phyloP scores from a whole-genome alignment of 1,140 invertebrate species.

The Samia ricini region DNA sequence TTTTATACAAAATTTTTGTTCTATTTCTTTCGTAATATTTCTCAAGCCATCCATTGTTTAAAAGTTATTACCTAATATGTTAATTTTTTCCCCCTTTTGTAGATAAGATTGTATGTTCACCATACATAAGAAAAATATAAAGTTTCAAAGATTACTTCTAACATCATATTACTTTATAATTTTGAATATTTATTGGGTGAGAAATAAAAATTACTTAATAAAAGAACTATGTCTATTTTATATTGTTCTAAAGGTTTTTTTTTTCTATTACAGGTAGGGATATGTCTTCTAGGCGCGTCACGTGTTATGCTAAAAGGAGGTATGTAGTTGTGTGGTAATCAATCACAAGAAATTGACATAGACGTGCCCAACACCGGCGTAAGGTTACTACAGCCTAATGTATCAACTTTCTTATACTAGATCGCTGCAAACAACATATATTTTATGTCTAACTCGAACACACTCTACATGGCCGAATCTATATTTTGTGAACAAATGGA shows the following conservation, averaged over 20 bases:
- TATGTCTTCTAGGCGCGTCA: constrained; percentile 67
- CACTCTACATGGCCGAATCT: constrained; percentile 24
- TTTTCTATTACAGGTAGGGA: constrained; percentile 70
- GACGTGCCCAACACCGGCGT: too few species aligned
- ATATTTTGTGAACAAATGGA: constrained; percentile 41
- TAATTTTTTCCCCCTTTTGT: too few species aligned
- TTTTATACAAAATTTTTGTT: too few species aligned
- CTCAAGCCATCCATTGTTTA: too few species aligned
- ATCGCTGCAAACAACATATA: constrained; percentile 1
- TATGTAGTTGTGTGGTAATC: constrained; percentile 45
- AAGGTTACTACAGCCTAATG: constrained; percentile 38
- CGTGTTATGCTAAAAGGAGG: constrained; percentile 50
- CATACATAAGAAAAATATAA: too few species aligned
- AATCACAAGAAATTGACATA: constrained; percentile 37
- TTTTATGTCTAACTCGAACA: constrained; percentile 36
- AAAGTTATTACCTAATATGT: too few species aligned
- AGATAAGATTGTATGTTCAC: too few species aligned
- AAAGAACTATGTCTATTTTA: not conserved
- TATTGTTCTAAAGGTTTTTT: not conserved
- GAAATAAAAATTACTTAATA: too few species aligned
- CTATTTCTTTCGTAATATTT: too few species aligned
- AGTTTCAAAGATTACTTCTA: too few species aligned
- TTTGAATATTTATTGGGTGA: too few species aligned
- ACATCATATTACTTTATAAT: too few species aligned
- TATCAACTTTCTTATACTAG: constrained; percentile 29